Evolutionary conservation across 2,797 vertebrate species (phyloP), one percentile per base, ranked within the genome.

Genomic region (Benthosema pterotum): DNA sequence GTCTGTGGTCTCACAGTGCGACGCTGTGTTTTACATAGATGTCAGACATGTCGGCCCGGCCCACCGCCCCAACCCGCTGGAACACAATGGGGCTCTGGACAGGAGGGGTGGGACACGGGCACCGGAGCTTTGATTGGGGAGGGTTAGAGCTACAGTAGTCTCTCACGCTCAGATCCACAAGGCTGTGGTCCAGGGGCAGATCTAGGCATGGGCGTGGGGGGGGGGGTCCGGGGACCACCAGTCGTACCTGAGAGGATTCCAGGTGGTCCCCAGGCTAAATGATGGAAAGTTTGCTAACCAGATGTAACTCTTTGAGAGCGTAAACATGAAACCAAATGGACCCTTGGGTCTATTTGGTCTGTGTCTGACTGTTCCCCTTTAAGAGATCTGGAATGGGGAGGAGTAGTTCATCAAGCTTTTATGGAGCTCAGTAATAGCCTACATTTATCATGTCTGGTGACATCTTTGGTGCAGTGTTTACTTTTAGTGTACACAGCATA

Each of bases 11-110:
- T 68, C 14, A 15, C 54, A 50, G 74, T 74, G 67, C 64, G 57
- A 69, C 14, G 16, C 61, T 45, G 47, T 80, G 74, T 87, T 91
- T 92, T 91, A 88, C 90, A 91, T 91, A 90, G 83, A 84, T 84
- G 83, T 86, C 84, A 92, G 92, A 93, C 90, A 84, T 69, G 68
- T 80, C 19, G 60, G 75, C 79, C 68, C 60, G 79, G 77, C 83
- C 77, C 80, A 71, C 86, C 80, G 85, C 71, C 83, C 63, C 74
- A 9, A n/a, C 75, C 72, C 82, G 78, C 74, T 68, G 60, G 56
- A 75, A 71, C 77, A 89, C 83, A 89, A 89, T 80, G 67, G 79
- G 79, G 48, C 52, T 72, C 67, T 71, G 73, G 80, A 82, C 73
- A 73, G 78, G 79, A 65, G 80, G 79, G 64, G 69, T 38, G 32